Percentiles rank a stretch among this genome's conserved stretches.
phyloP scores from a whole-genome alignment of 1,140 invertebrate species.

The Megalonaias nervosa region DNA sequence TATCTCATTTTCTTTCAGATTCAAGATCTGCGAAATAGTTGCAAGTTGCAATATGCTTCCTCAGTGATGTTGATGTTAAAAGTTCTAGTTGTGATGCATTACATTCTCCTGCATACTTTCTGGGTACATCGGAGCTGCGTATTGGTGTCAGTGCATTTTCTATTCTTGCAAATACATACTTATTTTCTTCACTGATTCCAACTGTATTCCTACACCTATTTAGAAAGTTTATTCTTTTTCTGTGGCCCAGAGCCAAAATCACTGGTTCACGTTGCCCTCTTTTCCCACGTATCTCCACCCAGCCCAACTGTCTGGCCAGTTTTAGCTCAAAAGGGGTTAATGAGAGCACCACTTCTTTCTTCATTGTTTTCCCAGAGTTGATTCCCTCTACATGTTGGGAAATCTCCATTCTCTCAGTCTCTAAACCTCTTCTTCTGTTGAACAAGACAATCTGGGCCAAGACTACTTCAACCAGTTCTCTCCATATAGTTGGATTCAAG shows the following conservation, averaged over 20 bases:
- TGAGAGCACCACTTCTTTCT: background rate
- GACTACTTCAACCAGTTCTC: slow-evolving; percentile 10
- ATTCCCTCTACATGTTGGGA: too few relatives aligned
- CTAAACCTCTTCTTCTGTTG: slow-evolving; percentile 16
- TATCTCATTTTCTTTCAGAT: too few relatives aligned
- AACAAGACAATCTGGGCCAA: slow-evolving; percentile 25
- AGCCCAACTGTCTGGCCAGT: background rate
- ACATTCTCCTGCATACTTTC: too few relatives aligned
- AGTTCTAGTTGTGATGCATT: background rate
- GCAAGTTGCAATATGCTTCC: slow-evolving; percentile 33
- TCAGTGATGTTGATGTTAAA: background rate
- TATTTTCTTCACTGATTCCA: too few relatives aligned
- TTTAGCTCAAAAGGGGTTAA: slow-evolving; percentile 4
- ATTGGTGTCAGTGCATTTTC: too few relatives aligned
- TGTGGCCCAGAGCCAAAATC: background rate
- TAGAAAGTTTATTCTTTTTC: background rate
- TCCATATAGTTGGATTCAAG: slow-evolving; percentile 1
- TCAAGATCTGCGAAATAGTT: slow-evolving; percentile 21
- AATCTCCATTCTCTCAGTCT: background rate
- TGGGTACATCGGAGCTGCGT: too few relatives aligned
- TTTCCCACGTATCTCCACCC: slow-evolving; percentile 27
- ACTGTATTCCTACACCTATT: background rate
- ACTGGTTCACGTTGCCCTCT: slow-evolving; percentile 20
- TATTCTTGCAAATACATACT: too few relatives aligned
- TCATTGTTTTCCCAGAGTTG: background rate